phyloP scores from a whole-genome alignment of 2,888 invertebrate species.

The Nymphalis urticae region DNA sequence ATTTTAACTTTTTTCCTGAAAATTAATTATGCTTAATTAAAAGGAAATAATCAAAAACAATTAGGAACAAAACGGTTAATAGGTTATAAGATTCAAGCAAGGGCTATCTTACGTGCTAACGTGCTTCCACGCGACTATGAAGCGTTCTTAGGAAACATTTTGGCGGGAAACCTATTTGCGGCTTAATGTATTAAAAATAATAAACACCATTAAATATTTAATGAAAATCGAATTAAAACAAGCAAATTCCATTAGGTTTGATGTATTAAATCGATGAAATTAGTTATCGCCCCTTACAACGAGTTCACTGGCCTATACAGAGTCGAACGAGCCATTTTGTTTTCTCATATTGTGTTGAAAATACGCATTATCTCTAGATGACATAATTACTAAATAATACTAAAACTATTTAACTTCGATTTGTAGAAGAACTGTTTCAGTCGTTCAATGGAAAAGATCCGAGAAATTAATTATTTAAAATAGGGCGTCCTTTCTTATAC shows the following conservation, averaged over 20 bases:
- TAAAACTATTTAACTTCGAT: conserved; percentile 66
- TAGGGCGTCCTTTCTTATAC: conserved; percentile 74
- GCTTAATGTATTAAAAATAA: conserved; percentile 38
- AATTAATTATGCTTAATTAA: conserved; percentile 42
- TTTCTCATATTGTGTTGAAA: conserved; percentile 79
- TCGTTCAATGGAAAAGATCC: conserved; percentile 73
- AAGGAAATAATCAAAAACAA: conserved; percentile 41
- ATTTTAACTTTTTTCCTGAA: conserved; percentile 84
- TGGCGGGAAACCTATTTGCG: conserved; percentile 77
- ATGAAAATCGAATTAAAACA: conserved; percentile 41
- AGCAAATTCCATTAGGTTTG: conserved; percentile 42
- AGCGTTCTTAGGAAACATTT: conserved; percentile 70
- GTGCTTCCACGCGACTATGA: conserved; percentile 54
- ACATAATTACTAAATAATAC: conserved; percentile 74
- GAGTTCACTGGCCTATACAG: conserved; percentile 80
- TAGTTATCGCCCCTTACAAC: conserved; percentile 74
- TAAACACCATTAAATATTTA: conserved; percentile 32
- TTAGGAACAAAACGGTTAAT: conserved; percentile 58
- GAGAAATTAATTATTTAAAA: conserved; percentile 80
- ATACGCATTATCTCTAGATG: conserved; percentile 77
- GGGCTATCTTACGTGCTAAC: conserved; percentile 43
- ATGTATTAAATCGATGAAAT: conserved; percentile 51
- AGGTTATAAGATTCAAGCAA: conserved; percentile 45
- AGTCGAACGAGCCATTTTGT: conserved; percentile 82
- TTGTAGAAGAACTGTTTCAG: conserved; percentile 77